Evolutionary conservation across 37 sponge, comb jelly and placozoan genomes (phyloP), one percentile per base, ranked within the genome.

Genomic region (Chondrilla cf. caribensis): DNA sequence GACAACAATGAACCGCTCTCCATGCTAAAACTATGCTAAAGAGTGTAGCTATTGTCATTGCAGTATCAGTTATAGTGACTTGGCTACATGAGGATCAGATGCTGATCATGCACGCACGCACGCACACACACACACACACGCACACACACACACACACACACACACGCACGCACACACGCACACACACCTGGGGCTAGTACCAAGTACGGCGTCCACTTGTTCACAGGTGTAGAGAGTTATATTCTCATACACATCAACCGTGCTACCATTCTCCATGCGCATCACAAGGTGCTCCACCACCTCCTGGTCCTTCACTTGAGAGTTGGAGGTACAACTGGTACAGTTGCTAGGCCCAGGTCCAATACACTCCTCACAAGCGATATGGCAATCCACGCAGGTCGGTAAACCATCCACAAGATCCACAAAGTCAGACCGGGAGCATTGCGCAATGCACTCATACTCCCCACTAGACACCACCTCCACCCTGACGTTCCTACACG

Each of bases 261-360:
- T n/a, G 15, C 18, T 62, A 19, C 29, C 64, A 62, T 62, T 62
- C 64, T 28, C 64, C 7, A 29, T 28, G 29, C 18, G 4, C 15
- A n/a, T 6, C 22, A 62, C 15, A n/a, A 62, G 64, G 29, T 7
- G 6, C 25, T 29, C 25, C 29, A 7, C 15, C 64, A 29, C 29
- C 29, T 62, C 29, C 6, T 29, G 18, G 64, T 15, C 22, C 6
- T n/a, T 15, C 22, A 9, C 6, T 62, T 19, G 6, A n/a, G 8
- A 7, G 64, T 62, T 62, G 8, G 29, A 19, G 64, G 29, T 28
- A 81, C 89, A 88, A 3, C 44, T 9, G 22, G 81, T 81, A 64
- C 89, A 88, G 71, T 84, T 81, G 9, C 33, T 80, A 37, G 60
- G 37, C n/a, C 84, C 85, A 2, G 85, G 80, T 17, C 76, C 89